Conservation (phyloP, 2,888 invertebrate species). For the Bimastos eiseni region DNA sequence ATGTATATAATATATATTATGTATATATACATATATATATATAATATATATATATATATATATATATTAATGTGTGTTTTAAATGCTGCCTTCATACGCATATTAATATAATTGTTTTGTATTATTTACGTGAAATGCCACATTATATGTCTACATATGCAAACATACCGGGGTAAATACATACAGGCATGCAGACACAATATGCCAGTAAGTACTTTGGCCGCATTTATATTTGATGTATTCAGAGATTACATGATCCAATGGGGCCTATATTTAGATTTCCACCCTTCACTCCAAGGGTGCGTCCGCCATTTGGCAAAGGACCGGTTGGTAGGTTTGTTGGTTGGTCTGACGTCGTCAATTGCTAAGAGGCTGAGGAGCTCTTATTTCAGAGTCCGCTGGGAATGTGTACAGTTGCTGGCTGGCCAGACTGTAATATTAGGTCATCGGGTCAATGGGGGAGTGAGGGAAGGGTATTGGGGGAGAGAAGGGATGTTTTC, state of each 20-base stretch:
- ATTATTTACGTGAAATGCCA: background rate
- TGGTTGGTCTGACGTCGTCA: too few species aligned
- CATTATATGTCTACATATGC: background rate
- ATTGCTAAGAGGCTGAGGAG: background rate
- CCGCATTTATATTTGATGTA: background rate
- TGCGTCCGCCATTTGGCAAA: background rate
- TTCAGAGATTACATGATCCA: background rate
- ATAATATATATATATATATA: too few species aligned
- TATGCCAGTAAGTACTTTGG: background rate
- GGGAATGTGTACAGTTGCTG: background rate
- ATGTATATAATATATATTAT: too few species aligned
- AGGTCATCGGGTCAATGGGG: background rate
- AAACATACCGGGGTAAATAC: background rate
- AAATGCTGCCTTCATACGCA: background rate
- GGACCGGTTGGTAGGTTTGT: background rate
- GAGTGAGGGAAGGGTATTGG: too few species aligned
- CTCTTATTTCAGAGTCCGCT: background rate
- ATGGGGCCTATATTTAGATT: background rate
- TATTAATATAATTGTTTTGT: background rate
- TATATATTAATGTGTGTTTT: too few species aligned
- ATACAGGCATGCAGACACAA: background rate
- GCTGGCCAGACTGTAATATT: conserved; percentile 6
- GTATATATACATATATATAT: too few species aligned
- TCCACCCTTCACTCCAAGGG: background rate
- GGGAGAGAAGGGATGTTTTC: background rate